phyloP scores from a whole-genome alignment of 1,140 invertebrate species.

The Solen grandis region DNA sequence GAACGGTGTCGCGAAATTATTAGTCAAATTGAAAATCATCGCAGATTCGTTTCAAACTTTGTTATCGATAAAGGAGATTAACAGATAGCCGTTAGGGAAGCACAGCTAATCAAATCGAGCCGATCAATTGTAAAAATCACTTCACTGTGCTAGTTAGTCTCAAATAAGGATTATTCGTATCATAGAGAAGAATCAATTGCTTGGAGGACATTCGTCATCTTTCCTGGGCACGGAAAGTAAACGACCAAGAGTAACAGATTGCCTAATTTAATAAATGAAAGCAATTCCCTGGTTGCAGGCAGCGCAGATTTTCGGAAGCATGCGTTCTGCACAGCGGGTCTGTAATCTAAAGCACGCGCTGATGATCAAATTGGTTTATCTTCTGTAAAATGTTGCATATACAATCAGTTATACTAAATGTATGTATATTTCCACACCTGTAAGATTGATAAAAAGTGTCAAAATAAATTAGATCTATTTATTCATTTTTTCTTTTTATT shows the following conservation, averaged over 20 bases:
- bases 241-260: background rate
- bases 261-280: no score
- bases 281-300: no score
- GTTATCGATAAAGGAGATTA: background rate
- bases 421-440: no score
- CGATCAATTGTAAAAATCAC: background rate
- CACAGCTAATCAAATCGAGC: background rate
- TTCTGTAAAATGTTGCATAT: no score
- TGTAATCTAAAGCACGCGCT: no score
- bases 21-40: background rate
- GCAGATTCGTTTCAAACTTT: background rate
- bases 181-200: background rate
- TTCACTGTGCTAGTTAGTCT: background rate
- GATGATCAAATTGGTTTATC: no score
- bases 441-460: no score
- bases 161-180: background rate
- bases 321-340: no score
- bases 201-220: background rate
- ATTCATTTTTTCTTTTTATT: no score
- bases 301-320: no score
- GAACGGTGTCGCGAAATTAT: background rate
- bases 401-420: no score
- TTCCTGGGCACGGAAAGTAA: background rate
- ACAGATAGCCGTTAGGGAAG: background rate
- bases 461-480: no score